Evolutionary conservation across 2,113 vertebrate species (phyloP), one percentile per base, ranked within the genome.

Genomic region (Tauraco erythrolophus): DNA sequence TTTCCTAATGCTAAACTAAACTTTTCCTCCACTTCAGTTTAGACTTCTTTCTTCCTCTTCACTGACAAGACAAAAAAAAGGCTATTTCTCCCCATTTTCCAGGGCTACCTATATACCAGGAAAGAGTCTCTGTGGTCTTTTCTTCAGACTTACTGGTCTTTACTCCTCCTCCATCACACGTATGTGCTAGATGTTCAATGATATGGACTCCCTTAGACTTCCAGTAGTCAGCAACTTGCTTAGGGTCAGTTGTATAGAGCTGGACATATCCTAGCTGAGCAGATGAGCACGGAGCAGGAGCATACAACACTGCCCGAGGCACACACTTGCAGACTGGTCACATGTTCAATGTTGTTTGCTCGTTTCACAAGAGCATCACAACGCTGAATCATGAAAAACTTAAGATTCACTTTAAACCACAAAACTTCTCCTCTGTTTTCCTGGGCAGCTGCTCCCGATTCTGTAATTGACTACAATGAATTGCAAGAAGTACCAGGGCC

Each of bases 201-300:
- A 48, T 7, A 91, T 0, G 3, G 30, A 50, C 30, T 48, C 25
- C 12, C 14, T 35, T 18, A 12, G 30, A 33, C 7, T n/a, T 12
- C 8, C 7, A 37, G 9, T 2, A 39, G 28, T 4, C 56, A 70
- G 13, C 17, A 86, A 61, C 14, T 64, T 72, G 18, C 35, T 9
- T 53, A 4, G 88, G 76, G 12, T 39, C 28, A 33, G 2, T 35
- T 61, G 14, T 2, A 22, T 6, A 69, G 41, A 87, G 89, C 2
- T 10, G 14, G 77, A 46, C 4, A 23, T 4, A 57, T 0, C 9
- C 35, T 19, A 64, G 8, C 5, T 1, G 0, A 43, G 7, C 2
- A 6, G 31, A 33, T 1, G 2, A 56, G 8, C 9, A 50, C 6
- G 3, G 18, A 76, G 19, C 15, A 37, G 14, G 14, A 84, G 23